Evolutionary conservation across 2,797 vertebrate genomes (phyloP).

Genomic region (Geranospiza caerulescens): DNA sequence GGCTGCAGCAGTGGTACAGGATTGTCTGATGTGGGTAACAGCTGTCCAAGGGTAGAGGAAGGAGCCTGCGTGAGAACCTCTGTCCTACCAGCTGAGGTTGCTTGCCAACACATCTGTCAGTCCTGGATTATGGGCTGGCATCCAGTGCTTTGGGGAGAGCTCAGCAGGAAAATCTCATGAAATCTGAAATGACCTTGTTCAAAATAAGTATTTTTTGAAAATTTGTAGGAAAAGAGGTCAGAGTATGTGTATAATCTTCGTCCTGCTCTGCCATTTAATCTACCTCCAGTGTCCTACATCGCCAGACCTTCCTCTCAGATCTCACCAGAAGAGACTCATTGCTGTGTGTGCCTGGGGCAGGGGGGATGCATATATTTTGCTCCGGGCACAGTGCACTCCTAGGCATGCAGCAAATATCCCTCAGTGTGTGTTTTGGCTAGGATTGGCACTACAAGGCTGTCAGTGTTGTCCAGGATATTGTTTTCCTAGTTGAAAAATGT

Average conservation of each 20-base stretch:
- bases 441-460: neutral
- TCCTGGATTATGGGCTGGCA: neutral
- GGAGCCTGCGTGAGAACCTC: neutral
- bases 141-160: neutral
- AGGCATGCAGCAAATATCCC: neutral
- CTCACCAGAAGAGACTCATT: neutral
- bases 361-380: neutral
- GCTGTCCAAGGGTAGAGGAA: neutral
- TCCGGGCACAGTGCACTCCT: neutral
- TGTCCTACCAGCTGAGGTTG: neutral
- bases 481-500: neutral
- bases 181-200: neutral
- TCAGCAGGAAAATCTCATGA: neutral
- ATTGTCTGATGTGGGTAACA: neutral
- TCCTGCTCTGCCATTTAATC: neutral
- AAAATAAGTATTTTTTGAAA: neutral
- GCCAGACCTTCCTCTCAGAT: neutral
- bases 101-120: neutral
- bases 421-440: neutral
- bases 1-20: neutral
- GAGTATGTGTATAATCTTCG: neutral
- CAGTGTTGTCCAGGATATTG: neutral
- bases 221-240: neutral
- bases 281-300: neutral
- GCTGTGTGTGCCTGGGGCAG: neutral